These are phyloP conservation scores for Hydroisotoma schaefferi DNA, from an alignment of 2,888 invertebrate genomes.

Conservation along the genomic window DNA sequence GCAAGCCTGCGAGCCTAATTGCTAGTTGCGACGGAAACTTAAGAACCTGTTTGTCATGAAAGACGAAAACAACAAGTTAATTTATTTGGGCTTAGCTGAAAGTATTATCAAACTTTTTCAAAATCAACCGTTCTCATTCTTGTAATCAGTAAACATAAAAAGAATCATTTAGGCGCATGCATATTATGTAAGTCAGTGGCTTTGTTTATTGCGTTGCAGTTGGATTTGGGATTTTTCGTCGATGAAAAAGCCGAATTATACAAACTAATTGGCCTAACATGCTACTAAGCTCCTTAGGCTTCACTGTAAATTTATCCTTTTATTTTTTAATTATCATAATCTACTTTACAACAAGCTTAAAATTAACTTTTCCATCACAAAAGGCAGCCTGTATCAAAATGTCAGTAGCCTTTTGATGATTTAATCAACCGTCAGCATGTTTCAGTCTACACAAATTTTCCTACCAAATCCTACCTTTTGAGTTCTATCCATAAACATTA, in stretches of 20 bases:
- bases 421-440: constrained; percentile 4
- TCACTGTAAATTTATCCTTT: not conserved
- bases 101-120: no score
- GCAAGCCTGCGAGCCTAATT: not conserved
- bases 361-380: constrained; percentile 7
- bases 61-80: constrained; percentile 4
- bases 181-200: constrained; percentile 1
- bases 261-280: not conserved
- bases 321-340: constrained; percentile 1
- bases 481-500: no score
- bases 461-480: no score
- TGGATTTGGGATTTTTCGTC: no score
- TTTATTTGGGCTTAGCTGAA: constrained; percentile 6
- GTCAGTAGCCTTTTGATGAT: constrained; percentile 12
- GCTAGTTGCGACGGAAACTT: constrained; percentile 4
- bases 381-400: constrained; percentile 12
- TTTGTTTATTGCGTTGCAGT: no score
- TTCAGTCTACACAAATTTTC: no score
- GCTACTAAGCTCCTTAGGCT: not conserved
- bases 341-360: constrained; percentile 1
- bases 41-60: not conserved
- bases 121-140: no score
- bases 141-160: no score
- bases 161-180: no score
- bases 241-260: not conserved